Evolutionary conservation across 1,140 invertebrate species (phyloP).

Genomic region (Calliphora vicina): DNA sequence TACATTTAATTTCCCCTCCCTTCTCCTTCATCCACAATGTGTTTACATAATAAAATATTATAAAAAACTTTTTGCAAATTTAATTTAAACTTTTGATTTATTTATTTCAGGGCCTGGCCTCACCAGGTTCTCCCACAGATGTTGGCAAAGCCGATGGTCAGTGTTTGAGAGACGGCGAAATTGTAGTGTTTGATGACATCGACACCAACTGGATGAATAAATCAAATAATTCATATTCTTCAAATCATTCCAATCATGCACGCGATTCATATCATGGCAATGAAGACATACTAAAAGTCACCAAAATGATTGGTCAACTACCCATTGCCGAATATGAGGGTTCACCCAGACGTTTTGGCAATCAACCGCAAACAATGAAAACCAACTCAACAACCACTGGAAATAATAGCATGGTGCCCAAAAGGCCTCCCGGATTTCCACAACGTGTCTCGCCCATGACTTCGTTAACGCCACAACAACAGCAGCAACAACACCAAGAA

Average conservation of each 20-base stretch:
- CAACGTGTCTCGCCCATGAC: conserved; percentile 63
- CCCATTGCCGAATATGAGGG: conserved; percentile 81
- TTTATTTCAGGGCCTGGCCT: conserved; percentile 48
- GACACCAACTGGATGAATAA: conserved; percentile 72
- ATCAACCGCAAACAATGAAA: conserved; percentile 41
- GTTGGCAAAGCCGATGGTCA: conserved; percentile 56
- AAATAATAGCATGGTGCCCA: conserved; percentile 58
- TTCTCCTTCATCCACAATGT: background rate
- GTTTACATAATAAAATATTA: no score
- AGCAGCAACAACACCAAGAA: conserved; percentile 39
- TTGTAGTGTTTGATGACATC: conserved; percentile 83
- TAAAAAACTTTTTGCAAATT: no score
- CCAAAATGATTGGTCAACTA: conserved; percentile 81
- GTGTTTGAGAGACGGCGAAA: conserved; percentile 66
- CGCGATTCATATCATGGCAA: conserved; percentile 41
- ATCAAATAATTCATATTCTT: conserved; percentile 38
- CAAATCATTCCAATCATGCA: conserved; percentile 27
- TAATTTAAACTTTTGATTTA: background rate
- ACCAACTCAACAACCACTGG: background rate
- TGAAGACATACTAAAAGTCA: conserved; percentile 71
- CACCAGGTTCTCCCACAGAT: conserved; percentile 59
- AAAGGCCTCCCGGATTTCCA: conserved; percentile 74
- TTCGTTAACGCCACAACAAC: conserved; percentile 19
- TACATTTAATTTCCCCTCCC: background rate
- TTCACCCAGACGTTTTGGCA: conserved; percentile 85